phyloP scores from a whole-genome alignment of 2,113 vertebrate species.

The Melanerpes formicivorus region DNA sequence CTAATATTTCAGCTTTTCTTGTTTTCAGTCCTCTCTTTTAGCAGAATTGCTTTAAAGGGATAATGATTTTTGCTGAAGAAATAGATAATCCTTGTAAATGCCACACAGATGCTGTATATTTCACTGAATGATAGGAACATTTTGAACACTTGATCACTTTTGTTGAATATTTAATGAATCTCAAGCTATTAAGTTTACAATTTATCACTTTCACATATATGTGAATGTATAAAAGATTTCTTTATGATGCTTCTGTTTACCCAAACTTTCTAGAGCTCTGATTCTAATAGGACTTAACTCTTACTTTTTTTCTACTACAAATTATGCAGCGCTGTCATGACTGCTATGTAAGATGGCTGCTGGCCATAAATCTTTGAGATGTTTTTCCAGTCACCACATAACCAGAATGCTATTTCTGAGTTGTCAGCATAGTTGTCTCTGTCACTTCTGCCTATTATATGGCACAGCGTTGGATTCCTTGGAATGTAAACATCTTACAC shows the following conservation, averaged over 20 bases:
- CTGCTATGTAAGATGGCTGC: not conserved
- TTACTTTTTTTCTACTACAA: not conserved
- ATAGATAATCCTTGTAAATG: slow-evolving; percentile 11
- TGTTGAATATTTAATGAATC: not conserved
- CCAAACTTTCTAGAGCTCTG: not conserved
- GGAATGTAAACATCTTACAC: not conserved
- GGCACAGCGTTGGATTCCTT: not conserved
- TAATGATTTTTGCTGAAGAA: slow-evolving; percentile 27
- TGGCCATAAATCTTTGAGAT: not conserved
- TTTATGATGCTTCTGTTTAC: not conserved
- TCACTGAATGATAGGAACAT: not conserved
- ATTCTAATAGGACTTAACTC: not conserved
- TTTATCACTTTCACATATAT: not conserved
- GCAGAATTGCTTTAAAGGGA: not conserved
- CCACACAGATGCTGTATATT: not conserved
- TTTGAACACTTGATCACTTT: slow-evolving; percentile 22
- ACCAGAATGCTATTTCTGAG: not conserved
- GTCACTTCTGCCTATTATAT: not conserved
- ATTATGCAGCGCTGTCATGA: not conserved
- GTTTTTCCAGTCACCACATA: not conserved
- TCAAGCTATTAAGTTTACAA: not conserved
- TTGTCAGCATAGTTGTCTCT: not conserved
- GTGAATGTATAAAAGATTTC: not conserved
- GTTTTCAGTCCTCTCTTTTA: not conserved
- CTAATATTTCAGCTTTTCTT: not conserved